phyloP scores from a whole-genome alignment of 2,113 vertebrate genomes.

The Ptilonorhynchus violaceus region DNA sequence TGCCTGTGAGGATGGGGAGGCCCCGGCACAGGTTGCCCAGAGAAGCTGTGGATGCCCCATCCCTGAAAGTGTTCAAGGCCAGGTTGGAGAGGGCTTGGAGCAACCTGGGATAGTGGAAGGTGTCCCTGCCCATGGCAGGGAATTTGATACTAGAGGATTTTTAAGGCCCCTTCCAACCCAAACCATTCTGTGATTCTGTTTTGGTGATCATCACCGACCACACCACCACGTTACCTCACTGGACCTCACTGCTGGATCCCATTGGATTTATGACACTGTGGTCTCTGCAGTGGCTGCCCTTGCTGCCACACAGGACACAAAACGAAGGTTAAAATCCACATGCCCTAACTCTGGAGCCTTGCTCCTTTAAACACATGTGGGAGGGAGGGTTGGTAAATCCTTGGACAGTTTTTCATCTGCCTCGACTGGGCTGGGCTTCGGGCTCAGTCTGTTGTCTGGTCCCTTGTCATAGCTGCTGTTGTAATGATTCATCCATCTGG shows the following conservation, averaged over 20 bases:
- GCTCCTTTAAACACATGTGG: slow-evolving; percentile 30
- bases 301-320: rapidly evolving
- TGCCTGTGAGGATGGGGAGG: not conserved
- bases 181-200: not conserved
- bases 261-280: rapidly evolving
- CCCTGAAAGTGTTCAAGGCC: not conserved
- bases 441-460: slow-evolving; percentile 62
- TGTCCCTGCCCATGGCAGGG: not conserved
- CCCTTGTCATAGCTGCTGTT: slow-evolving; percentile 54
- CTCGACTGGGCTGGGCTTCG: not conserved
- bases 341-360: not conserved
- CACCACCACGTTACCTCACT: rapidly evolving
- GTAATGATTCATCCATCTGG: slow-evolving; percentile 64
- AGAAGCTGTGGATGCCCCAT: not conserved
- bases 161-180: not conserved
- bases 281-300: not conserved
- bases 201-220: rapidly evolving
- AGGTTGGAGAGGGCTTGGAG: rapidly evolving
- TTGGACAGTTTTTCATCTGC: slow-evolving; percentile 27
- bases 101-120: not conserved
- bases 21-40: not conserved
- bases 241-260: not conserved
- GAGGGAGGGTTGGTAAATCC: slow-evolving; percentile 33
- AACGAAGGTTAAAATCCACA: not conserved
- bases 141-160: not conserved